phyloP scores from a whole-genome alignment of 2,797 vertebrate genomes.

The Danio albolineatus region DNA sequence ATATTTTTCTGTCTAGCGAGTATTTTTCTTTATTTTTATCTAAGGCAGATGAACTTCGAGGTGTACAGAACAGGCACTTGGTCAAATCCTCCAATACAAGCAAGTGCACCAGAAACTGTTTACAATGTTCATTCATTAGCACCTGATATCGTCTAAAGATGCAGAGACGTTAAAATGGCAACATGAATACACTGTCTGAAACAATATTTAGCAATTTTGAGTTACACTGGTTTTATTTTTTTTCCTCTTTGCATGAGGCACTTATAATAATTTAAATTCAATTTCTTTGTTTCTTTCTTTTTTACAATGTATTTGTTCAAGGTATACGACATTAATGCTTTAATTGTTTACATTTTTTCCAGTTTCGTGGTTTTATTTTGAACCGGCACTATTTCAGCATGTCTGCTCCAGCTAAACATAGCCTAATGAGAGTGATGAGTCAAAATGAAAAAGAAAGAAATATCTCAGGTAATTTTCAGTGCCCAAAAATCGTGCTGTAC shows the following conservation, averaged over 20 bases:
- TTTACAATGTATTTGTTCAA: constrained; percentile 66
- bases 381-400: constrained; percentile 71
- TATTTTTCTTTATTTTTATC: constrained; percentile 65
- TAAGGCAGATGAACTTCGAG: constrained; percentile 55
- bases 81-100: constrained; percentile 65
- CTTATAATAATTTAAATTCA: constrained; percentile 75
- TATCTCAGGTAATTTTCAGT: constrained; percentile 85
- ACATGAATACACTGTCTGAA: constrained; percentile 58
- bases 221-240: constrained; percentile 61
- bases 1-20: constrained; percentile 66
- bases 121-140: constrained; percentile 59
- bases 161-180: constrained; percentile 74
- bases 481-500: constrained; percentile 78
- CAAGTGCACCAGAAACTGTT: constrained; percentile 72
- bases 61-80: constrained; percentile 63
- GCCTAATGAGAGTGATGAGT: constrained; percentile 74
- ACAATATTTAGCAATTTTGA: constrained; percentile 60
- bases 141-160: constrained; percentile 77
- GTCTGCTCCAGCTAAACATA: constrained; percentile 63
- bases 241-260: constrained; percentile 80
- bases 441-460: constrained; percentile 76
- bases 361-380: constrained; percentile 69
- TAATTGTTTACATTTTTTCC: constrained; percentile 76
- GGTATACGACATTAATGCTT: constrained; percentile 65
- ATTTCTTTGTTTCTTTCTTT: constrained; percentile 64